A percentile compares a stretch with the other conserved stretches of the same genome.
phyloP scores from a whole-genome alignment of 1,140 invertebrate genomes.

The Heterodera carotae region DNA sequence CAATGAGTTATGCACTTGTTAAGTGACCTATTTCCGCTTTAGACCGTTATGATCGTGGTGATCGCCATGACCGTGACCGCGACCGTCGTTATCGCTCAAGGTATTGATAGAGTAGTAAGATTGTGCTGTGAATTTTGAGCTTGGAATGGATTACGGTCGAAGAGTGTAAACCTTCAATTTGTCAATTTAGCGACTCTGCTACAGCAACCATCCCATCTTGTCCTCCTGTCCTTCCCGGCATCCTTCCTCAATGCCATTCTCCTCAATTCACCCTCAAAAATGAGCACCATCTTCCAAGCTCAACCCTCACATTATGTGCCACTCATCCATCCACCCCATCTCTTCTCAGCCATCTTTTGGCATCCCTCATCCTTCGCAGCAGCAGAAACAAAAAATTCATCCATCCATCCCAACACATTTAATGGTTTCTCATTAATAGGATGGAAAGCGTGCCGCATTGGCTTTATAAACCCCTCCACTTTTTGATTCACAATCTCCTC shows the following conservation, averaged over 20 bases:
- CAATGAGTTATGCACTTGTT: no score
- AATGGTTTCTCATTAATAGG: slow-evolving; percentile 1
- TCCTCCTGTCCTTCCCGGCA: neutral
- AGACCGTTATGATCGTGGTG: slow-evolving; percentile 2
- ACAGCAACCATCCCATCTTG: neutral
- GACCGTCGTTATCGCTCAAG: slow-evolving; percentile 13
- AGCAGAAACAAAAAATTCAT: neutral
- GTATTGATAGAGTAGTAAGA: neutral
- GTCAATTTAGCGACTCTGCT: slow-evolving; percentile 5
- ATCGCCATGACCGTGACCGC: slow-evolving; percentile 10
- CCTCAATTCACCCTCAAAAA: neutral
- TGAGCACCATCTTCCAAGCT: neutral
- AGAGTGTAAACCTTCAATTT: neutral
- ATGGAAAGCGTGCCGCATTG: neutral
- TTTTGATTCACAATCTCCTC: no score
- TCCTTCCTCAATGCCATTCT: neutral
- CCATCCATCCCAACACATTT: slow-evolving; percentile 2
- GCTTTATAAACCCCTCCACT: neutral
- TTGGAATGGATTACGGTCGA: neutral
- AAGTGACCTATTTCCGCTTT: no score
- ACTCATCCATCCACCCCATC: slow-evolving; percentile 1
- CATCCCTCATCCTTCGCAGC: slow-evolving; percentile 11
- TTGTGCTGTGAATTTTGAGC: neutral
- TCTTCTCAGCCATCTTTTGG: slow-evolving; percentile 9
- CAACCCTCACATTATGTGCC: slow-evolving; percentile 11